Evolutionary conservation across 2,888 invertebrate species (phyloP).

Genomic region (Drosophila neonasuta): DNA sequence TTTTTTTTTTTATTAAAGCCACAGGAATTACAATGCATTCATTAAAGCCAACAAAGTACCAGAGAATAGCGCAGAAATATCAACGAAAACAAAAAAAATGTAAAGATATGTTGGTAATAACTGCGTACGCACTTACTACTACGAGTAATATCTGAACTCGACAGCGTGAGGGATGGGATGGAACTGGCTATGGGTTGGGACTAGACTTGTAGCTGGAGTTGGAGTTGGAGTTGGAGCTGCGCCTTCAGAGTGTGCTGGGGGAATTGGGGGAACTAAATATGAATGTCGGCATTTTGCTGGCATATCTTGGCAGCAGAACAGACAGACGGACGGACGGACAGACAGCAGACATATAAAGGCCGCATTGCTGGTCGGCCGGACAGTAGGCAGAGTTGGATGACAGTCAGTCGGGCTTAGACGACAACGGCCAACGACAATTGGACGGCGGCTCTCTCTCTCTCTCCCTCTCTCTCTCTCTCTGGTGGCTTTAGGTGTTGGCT

Average conservation of each 20-base stretch:
- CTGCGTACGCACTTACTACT: conserved; percentile 51
- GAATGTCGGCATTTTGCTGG: conserved; percentile 61
- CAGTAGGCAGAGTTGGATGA: conserved; percentile 61
- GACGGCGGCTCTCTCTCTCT: conserved; percentile 41
- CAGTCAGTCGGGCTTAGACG: conserved; percentile 58
- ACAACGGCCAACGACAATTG: conserved; percentile 52
- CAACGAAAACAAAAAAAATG: conserved; percentile 16
- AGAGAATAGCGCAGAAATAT: conserved; percentile 16
- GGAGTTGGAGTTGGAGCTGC: conserved; percentile 1
- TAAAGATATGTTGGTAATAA: conserved; percentile 69
- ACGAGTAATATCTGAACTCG: conserved; percentile 37
- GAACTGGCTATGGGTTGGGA: conserved; percentile 11
- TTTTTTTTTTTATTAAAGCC: conserved; percentile 24
- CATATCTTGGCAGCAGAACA: conserved; percentile 54
- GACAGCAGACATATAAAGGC: conserved; percentile 44
- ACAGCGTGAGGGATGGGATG: conserved; percentile 32
- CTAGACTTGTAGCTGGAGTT: conserved; percentile 5
- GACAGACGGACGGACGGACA: not conserved
- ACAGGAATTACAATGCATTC: conserved; percentile 52
- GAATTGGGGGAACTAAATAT: conserved; percentile 46
- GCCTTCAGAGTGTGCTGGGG: conserved; percentile 10
- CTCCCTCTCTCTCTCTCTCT: too few species aligned
- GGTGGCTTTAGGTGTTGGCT: conserved; percentile 68
- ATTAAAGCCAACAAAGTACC: conserved; percentile 52
- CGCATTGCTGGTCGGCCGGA: conserved; percentile 40